Evolutionary conservation across 2,888 invertebrate genomes (phyloP).

Genomic region (Atethmia centrago): DNA sequence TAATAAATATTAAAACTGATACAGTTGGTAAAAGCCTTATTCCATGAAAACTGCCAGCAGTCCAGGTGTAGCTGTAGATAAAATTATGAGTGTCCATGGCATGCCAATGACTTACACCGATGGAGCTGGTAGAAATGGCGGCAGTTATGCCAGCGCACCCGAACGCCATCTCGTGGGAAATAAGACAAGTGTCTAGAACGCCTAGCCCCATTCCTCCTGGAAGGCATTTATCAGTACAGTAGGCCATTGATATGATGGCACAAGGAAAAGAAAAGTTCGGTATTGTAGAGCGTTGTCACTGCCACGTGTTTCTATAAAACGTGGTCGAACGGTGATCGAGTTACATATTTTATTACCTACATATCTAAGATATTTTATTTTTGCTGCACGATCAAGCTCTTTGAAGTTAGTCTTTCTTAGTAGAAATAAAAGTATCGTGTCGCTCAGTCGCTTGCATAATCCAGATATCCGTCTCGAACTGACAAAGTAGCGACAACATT

Average conservation of each 20-base stretch:
- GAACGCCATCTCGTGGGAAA: constrained; percentile 87
- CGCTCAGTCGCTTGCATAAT: not conserved
- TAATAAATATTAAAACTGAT: not conserved
- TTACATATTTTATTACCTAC: not conserved
- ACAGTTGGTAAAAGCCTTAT: constrained; percentile 27
- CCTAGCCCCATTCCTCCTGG: constrained; percentile 90
- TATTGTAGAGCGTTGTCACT: no score
- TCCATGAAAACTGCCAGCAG: constrained; percentile 52
- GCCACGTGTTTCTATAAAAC: not conserved
- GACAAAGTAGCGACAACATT: not conserved
- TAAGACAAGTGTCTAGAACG: constrained; percentile 83
- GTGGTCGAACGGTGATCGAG: not conserved
- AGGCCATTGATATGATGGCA: not conserved
- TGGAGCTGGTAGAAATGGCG: constrained; percentile 72
- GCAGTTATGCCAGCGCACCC: constrained; percentile 91
- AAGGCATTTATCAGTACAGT: constrained; percentile 61
- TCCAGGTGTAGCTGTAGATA: not conserved
- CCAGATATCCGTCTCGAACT: not conserved
- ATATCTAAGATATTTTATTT: not conserved
- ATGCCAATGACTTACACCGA: constrained; percentile 74
- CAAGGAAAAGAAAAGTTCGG: not conserved
- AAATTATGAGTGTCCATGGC: not conserved
- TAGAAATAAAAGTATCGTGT: not conserved
- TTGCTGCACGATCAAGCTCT: not conserved
- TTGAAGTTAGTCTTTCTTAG: not conserved